A percentile compares a stretch with the other conserved stretches of the same genome.
Conservation (phyloP, 2,888 invertebrate species). For the Lottia scabra region DNA sequence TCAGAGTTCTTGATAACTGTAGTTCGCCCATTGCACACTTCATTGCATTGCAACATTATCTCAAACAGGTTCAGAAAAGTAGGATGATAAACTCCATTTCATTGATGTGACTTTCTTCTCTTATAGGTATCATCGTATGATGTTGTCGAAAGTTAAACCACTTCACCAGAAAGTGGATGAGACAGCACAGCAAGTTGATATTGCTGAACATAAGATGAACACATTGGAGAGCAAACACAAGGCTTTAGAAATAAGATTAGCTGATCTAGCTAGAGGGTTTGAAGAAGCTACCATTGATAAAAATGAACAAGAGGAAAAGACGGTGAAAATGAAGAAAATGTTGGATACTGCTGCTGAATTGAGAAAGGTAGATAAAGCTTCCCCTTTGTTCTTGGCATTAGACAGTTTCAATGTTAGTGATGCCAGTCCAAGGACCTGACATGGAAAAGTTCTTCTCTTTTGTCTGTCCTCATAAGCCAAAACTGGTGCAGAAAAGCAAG, state of each 20-base stretch:
- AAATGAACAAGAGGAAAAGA: constrained; percentile 68
- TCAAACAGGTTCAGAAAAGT: too few relatives aligned
- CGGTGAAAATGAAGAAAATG: constrained; percentile 65
- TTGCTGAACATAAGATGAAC: constrained; percentile 67
- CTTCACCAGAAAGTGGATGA: constrained; percentile 68
- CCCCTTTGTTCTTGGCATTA: not conserved
- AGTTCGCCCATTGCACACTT: too few relatives aligned
- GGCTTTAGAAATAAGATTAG: constrained; percentile 63
- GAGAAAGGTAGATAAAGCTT: constrained; percentile 48
- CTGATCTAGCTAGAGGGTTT: constrained; percentile 66
- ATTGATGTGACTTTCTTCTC: not conserved
- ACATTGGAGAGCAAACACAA: constrained; percentile 66
- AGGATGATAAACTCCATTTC: too few relatives aligned
- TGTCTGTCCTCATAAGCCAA: too few relatives aligned
- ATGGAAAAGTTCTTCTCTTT: too few relatives aligned
- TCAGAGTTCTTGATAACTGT: too few relatives aligned
- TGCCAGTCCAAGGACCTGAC: too few relatives aligned
- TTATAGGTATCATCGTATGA: constrained; percentile 66
- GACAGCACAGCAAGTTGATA: constrained; percentile 65
- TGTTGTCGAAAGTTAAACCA: constrained; percentile 68
- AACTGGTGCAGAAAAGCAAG: too few relatives aligned
- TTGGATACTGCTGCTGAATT: constrained; percentile 65
- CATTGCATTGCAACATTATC: too few relatives aligned
- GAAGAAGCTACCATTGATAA: constrained; percentile 70
- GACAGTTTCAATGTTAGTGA: too few relatives aligned